Percentiles rank a stretch among this genome's conserved stretches.
Evolutionary conservation across 2,113 vertebrate genomes (phyloP).

Genomic region (Rhinolophus sinicus): DNA sequence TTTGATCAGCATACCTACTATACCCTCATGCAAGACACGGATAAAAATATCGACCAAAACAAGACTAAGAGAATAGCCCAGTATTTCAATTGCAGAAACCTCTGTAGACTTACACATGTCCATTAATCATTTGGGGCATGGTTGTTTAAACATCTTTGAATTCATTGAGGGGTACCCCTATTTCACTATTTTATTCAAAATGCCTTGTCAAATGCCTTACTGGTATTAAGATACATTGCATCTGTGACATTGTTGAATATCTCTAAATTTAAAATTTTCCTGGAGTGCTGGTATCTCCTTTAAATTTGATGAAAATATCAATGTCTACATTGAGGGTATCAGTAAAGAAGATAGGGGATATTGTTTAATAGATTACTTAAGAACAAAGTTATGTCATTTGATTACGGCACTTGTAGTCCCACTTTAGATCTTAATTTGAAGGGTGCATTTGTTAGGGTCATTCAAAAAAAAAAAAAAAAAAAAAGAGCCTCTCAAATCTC

Average conservation of each 20-base stretch:
- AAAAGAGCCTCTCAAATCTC: neutral
- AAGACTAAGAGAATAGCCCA: neutral
- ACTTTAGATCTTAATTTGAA: slow-evolving; percentile 33
- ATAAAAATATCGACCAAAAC: neutral
- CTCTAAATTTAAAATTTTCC: neutral
- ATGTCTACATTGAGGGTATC: neutral
- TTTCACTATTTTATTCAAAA: slow-evolving; percentile 35
- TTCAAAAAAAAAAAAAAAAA: neutral
- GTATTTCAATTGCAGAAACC: neutral
- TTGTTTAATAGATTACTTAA: slow-evolving; percentile 6
- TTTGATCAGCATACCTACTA: neutral
- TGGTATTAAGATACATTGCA: neutral
- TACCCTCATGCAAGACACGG: neutral
- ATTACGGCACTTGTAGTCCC: neutral
- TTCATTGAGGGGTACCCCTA: neutral
- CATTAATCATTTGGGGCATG: neutral
- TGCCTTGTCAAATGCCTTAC: neutral
- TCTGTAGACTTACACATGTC: neutral
- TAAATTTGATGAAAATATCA: neutral
- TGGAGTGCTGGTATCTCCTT: neutral
- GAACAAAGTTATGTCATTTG: neutral
- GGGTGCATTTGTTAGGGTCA: neutral
- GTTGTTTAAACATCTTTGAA: slow-evolving; percentile 1
- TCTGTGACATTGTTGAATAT: neutral
- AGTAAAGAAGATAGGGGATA: neutral